Evolutionary conservation across 2,797 vertebrate species (phyloP).

Genomic region (Esox lucius): DNA sequence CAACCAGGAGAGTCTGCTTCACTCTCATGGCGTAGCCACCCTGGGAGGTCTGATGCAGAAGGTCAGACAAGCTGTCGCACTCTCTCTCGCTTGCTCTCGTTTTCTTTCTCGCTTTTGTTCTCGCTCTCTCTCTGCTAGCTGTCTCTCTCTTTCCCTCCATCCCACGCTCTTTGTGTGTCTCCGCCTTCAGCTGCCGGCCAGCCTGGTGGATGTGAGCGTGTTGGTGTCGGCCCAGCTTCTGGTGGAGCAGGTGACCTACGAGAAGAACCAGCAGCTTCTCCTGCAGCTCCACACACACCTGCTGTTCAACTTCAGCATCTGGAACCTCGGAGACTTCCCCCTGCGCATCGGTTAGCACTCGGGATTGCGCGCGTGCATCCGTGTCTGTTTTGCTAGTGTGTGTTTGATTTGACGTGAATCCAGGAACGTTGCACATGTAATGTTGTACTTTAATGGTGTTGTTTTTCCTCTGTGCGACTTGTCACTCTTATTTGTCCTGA

Average conservation of each 20-base stretch:
- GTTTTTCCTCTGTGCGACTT: not conserved
- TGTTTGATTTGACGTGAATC: not conserved
- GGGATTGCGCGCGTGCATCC: constrained; percentile 22
- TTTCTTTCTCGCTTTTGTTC: not conserved
- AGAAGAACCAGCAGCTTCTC: constrained; percentile 88
- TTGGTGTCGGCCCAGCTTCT: constrained; percentile 90
- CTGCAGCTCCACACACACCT: constrained; percentile 92
- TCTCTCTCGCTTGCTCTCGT: too few species aligned
- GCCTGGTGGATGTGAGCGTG: constrained; percentile 91
- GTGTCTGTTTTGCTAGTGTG: constrained; percentile 9
- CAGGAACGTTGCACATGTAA: constrained; percentile 3
- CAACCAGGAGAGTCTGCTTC: constrained; percentile 92
- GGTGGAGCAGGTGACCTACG: constrained; percentile 89
- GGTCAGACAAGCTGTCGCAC: constrained; percentile 62
- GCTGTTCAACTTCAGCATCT: constrained; percentile 95
- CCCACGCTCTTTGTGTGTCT: constrained; percentile 13
- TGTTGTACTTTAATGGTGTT: constrained; percentile 4
- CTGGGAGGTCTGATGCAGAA: constrained; percentile 91
- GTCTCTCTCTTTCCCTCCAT: not conserved
- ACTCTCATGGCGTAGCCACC: constrained; percentile 84
- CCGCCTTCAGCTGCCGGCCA: constrained; percentile 79
- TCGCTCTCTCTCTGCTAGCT: not conserved
- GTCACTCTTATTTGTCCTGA: constrained; percentile 18
- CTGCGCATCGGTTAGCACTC: constrained; percentile 87
- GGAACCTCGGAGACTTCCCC: constrained; percentile 97